Base-by-base conservation (phyloP, 2,113 vertebrate species). In the Meles meles region DNA sequence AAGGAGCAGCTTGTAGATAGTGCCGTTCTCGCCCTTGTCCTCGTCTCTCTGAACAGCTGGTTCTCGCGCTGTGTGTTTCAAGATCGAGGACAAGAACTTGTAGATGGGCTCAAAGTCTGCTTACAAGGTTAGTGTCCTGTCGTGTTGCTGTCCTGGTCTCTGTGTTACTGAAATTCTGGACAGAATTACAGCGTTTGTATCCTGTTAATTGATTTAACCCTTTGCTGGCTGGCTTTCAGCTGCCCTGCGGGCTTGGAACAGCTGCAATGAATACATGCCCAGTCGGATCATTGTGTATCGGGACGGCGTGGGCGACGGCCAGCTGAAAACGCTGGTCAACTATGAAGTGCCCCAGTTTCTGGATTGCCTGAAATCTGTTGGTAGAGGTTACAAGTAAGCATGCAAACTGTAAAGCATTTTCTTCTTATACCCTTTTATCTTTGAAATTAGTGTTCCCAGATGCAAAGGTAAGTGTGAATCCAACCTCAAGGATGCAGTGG, bases 241-340 rank as follows among this genome's bases (percentile, higher is more conserved):
- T 90, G 99, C 99, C 1, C 98, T 99, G 5, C 99, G 99, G 87
- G 98, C 98, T 0, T 99, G 99, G 98, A 97, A 98, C 52, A 99
- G 98, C 71, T 98, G 98, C 98, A 99, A 99, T 63, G 98, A 97
- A 8, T 98, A 97, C 95, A 98, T 99, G 96, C 99, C 99, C 0
- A 98, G 99, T 29, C 99, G 99, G 17, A 99, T 99, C 94, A 98
- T 99, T 0, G 99, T 99, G 95, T 99, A 99, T 94, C 98, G 99
- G 8, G 99, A 99, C 37, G 99, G 99, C 0, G 99, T 99, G 12
- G 99, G 99, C 3, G 99, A 99, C 0, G 99, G 99, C 14, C 99
- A 99, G 31, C 98, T 99, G 23, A 98, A 99, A 81, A 99, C 99
- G 0, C 96, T 99, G 79, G 99, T 99, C 59, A 99, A 98, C 97